Evolutionary conservation across 1,140 invertebrate genomes (phyloP).

Genomic region (Ostrea denselamellosa): DNA sequence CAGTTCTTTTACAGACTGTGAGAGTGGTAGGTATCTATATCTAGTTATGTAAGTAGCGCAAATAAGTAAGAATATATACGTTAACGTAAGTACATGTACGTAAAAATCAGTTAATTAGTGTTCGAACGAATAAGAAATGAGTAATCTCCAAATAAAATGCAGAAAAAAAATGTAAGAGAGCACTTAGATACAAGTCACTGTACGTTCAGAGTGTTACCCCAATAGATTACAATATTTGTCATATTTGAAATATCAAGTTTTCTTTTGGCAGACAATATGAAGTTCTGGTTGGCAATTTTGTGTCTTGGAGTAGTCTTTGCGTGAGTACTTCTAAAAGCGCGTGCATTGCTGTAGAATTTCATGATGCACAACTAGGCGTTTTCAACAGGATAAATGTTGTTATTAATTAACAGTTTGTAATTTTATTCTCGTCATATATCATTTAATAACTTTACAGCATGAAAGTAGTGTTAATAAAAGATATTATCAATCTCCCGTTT

Average conservation of each 20-base stretch:
- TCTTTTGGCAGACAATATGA: background rate
- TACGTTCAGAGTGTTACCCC: background rate
- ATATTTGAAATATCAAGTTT: background rate
- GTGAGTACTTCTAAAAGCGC: background rate
- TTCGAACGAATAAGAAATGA: background rate
- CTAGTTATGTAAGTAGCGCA: background rate
- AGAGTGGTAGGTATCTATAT: background rate
- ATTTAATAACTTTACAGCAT: too few relatives aligned
- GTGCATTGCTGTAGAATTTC: too few relatives aligned
- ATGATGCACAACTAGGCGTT: too few relatives aligned
- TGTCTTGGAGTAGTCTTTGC: slow-evolving; percentile 1
- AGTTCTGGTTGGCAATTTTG: background rate
- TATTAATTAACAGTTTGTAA: too few relatives aligned
- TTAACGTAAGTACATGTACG: too few relatives aligned
- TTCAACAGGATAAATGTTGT: too few relatives aligned
- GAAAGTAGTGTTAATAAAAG: too few relatives aligned
- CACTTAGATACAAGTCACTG: background rate
- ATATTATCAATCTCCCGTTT: too few relatives aligned
- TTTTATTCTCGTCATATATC: too few relatives aligned
- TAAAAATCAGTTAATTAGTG: too few relatives aligned
- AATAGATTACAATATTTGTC: background rate
- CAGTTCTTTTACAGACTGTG: background rate
- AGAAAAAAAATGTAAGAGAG: background rate
- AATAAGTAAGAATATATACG: too few relatives aligned
- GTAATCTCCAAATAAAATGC: background rate